These are phyloP conservation scores for Gallirallus australis DNA, from an alignment of 2,797 vertebrate genomes.

Conservation along the genomic window DNA sequence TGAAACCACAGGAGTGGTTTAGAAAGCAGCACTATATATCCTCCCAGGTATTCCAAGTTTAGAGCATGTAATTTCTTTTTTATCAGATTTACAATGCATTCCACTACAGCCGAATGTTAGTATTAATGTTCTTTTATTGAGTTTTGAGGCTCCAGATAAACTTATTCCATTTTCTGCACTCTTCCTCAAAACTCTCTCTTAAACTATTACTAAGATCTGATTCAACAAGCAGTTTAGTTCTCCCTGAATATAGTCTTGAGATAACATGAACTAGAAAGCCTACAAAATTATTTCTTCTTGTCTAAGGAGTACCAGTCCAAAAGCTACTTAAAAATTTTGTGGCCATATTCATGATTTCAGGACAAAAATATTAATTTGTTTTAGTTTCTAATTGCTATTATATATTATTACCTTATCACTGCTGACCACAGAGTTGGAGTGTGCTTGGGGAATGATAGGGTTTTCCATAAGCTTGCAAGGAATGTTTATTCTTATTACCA, in stretches of 20 bases:
- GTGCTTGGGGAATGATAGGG: background rate
- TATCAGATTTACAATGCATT: conserved; percentile 26
- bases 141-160: conserved; percentile 24
- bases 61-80: background rate
- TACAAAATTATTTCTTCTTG: background rate
- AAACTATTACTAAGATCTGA: background rate
- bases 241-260: background rate
- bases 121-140: background rate
- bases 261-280: background rate
- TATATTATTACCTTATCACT: background rate
- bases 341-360: background rate
- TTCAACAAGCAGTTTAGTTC: conserved; percentile 17
- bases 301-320: background rate
- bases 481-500: background rate
- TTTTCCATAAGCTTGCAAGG: background rate
- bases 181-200: background rate
- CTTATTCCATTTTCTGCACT: background rate
- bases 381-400: background rate
- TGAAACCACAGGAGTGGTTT: background rate
- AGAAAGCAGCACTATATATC: background rate
- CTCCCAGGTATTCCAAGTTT: background rate
- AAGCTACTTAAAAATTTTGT: background rate
- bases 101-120: background rate
- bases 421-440: background rate
- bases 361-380: background rate